phyloP scores from a whole-genome alignment of 2,888 invertebrate genomes.

The Pseudanteris insignis region DNA sequence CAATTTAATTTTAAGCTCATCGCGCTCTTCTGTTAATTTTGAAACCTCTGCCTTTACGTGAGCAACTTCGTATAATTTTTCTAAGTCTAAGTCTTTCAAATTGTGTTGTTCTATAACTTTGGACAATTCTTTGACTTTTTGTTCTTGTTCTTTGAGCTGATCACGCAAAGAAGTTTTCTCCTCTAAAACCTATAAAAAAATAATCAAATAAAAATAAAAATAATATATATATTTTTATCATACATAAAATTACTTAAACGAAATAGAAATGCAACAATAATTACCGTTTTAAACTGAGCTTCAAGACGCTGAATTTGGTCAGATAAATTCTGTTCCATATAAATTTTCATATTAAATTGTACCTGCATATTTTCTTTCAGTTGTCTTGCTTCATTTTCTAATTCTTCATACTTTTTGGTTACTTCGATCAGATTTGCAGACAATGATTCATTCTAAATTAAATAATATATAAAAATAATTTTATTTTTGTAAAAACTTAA shows the following conservation, averaged over 20 bases:
- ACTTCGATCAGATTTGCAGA: slow-evolving; percentile 64
- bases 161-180: slow-evolving; percentile 52
- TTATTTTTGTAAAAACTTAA: not conserved
- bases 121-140: slow-evolving; percentile 57
- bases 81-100: slow-evolving; percentile 59
- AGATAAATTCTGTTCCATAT: slow-evolving; percentile 69
- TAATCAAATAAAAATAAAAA: not conserved
- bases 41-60: slow-evolving; percentile 71
- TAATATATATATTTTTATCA: slow-evolving; percentile 2
- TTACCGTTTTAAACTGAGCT: slow-evolving; percentile 71
- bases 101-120: slow-evolving; percentile 58
- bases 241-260: too few species aligned
- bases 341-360: slow-evolving; percentile 68
- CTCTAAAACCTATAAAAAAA: slow-evolving; percentile 50
- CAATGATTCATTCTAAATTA: slow-evolving; percentile 62
- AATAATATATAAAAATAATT: slow-evolving; percentile 5
- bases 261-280: slow-evolving; percentile 10
- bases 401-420: slow-evolving; percentile 62
- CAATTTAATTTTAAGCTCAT: slow-evolving; percentile 60
- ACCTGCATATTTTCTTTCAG: slow-evolving; percentile 55
- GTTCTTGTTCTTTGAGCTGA: slow-evolving; percentile 57
- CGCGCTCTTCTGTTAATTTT: slow-evolving; percentile 69
- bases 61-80: slow-evolving; percentile 70
- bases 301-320: slow-evolving; percentile 69
- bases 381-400: slow-evolving; percentile 59